phyloP scores from a whole-genome alignment of 2,113 vertebrate genomes.

The Calidris pygmaea region DNA sequence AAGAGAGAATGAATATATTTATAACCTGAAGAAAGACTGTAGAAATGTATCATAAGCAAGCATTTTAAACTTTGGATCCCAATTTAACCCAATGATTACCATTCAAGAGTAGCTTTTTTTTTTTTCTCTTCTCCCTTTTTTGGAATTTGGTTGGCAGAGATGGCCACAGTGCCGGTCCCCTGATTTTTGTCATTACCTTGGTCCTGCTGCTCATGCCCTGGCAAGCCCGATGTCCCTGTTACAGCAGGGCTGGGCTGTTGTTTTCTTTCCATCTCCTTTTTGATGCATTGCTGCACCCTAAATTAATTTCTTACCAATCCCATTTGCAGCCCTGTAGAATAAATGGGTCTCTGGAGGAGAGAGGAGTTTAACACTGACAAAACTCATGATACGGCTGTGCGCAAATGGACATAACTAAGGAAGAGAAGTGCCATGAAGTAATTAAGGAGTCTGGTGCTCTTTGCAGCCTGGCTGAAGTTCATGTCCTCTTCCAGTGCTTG shows the following conservation, averaged over 20 bases:
- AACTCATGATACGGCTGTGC: not conserved
- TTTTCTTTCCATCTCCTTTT: not conserved
- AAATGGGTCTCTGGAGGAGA: constrained; percentile 6
- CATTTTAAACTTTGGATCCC: not conserved
- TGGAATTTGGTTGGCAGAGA: not conserved
- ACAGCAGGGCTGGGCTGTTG: not conserved
- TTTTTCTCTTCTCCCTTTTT: not conserved
- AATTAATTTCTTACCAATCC: constrained; percentile 28
- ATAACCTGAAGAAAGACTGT: not conserved
- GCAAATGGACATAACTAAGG: not conserved
- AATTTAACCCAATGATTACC: not conserved
- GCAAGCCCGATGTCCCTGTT: not conserved
- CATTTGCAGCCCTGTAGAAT: not conserved
- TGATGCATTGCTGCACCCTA: not conserved
- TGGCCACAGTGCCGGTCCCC: not conserved
- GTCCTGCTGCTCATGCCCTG: not conserved
- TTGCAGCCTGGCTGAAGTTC: constrained; percentile 22
- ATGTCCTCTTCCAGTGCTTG: not conserved
- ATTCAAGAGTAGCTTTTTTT: not conserved
- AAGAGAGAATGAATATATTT: not conserved
- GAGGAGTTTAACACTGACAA: not conserved
- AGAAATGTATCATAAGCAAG: not conserved
- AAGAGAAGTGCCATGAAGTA: not conserved
- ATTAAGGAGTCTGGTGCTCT: constrained; percentile 34
- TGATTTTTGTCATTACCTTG: not conserved